Conservation (phyloP, 2,797 vertebrate species). For the Cottoperca gobio region DNA sequence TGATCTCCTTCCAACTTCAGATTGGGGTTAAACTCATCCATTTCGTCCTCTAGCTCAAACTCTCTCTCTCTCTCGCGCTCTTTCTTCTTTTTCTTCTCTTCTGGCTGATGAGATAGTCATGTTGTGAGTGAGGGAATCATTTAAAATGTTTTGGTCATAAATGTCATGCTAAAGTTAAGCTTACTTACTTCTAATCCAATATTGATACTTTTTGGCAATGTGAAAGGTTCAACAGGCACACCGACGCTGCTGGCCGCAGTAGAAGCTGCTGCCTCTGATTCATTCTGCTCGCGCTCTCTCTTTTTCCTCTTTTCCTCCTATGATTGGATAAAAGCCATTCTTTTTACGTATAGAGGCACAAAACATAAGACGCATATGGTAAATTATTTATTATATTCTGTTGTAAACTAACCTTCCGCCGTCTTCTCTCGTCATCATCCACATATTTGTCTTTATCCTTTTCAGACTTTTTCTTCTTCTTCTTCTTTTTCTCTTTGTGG, state of each 20-base stretch:
- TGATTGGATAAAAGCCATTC: neutral
- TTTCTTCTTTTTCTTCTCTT: constrained; percentile 95
- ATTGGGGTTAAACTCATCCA: constrained; percentile 86
- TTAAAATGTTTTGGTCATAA: neutral
- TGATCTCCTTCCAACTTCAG: constrained; percentile 83
- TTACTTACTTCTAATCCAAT: constrained; percentile 79
- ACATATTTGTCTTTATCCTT: constrained; percentile 95
- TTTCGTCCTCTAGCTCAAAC: constrained; percentile 89
- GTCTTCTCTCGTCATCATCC: constrained; percentile 94
- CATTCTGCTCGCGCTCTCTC: constrained; percentile 93
- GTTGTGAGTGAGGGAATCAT: neutral
- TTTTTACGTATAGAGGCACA: neutral
- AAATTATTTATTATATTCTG: neutral
- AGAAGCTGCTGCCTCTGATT: constrained; percentile 86
- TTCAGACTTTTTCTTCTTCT: constrained; percentile 98
- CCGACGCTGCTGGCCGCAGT: constrained; percentile 18
- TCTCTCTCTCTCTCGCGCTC: constrained; percentile 78
- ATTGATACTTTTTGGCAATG: constrained; percentile 76
- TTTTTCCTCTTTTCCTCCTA: constrained; percentile 98
- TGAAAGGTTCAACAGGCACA: constrained; percentile 83
- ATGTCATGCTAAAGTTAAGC: neutral
- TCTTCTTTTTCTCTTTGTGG: constrained; percentile 98
- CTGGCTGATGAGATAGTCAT: constrained; percentile 70
- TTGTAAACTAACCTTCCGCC: constrained; percentile 88
- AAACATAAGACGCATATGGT: neutral